phyloP scores from a whole-genome alignment of 53 echinoderm and acorn worm species.

The Zoroaster sp. region DNA sequence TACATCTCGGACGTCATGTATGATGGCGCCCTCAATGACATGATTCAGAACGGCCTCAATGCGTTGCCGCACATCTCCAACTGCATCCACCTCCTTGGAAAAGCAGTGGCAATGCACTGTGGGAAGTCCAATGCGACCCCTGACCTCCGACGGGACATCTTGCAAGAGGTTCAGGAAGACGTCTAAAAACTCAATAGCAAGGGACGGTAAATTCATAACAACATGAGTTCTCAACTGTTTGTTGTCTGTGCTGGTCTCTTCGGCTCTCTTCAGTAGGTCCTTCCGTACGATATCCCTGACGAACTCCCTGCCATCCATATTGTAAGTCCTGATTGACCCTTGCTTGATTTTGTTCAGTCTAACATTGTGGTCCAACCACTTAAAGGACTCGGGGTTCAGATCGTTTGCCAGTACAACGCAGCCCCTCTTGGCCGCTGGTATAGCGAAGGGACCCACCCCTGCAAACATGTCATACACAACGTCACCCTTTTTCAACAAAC shows the following conservation, averaged over 20 bases:
- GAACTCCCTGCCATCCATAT: constrained; percentile 86
- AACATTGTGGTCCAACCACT: constrained; percentile 78
- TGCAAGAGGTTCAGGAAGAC: constrained; percentile 64
- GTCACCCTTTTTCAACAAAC: constrained; percentile 31
- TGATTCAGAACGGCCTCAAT: constrained; percentile 57
- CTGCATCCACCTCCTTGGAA: constrained; percentile 74
- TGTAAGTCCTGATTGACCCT: constrained; percentile 54
- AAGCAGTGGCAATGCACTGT: constrained; percentile 90
- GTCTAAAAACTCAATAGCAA: constrained; percentile 91
- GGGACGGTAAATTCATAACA: constrained; percentile 92
- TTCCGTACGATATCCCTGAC: constrained; percentile 62
- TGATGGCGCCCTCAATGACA: constrained; percentile 38
- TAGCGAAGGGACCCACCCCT: constrained; percentile 94
- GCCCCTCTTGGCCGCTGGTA: constrained; percentile 88
- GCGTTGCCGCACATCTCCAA: constrained; percentile 59
- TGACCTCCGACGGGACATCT: constrained; percentile 31
- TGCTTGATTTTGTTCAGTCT: constrained; percentile 77
- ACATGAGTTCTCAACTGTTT: constrained; percentile 52
- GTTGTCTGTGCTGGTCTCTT: background rate
- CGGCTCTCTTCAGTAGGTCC: constrained; percentile 52
- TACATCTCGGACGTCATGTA: constrained; percentile 91
- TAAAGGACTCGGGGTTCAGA: constrained; percentile 89
- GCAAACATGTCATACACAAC: constrained; percentile 92
- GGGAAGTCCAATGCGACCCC: constrained; percentile 52
- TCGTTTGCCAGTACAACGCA: constrained; percentile 85